phyloP scores from a whole-genome alignment of 2,888 invertebrate species.

The Rhamnusium bicolor region DNA sequence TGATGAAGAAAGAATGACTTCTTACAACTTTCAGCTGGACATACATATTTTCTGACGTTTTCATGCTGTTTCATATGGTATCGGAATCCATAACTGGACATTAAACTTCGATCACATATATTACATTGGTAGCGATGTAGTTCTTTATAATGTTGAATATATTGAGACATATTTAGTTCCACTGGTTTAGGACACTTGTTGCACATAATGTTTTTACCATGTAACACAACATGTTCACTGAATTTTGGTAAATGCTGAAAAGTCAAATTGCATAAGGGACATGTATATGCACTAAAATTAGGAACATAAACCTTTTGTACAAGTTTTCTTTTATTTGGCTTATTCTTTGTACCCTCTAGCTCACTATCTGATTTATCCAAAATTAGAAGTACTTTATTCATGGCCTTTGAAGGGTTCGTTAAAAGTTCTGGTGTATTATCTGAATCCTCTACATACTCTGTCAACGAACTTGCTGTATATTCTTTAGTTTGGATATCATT shows the following conservation, averaged over 20 bases:
- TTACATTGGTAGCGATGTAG: slow-evolving; percentile 49
- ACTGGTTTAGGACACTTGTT: slow-evolving; percentile 34
- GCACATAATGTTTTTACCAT: slow-evolving; percentile 23
- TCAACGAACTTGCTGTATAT: slow-evolving; percentile 2
- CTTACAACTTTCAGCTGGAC: slow-evolving; percentile 45
- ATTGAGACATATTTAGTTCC: slow-evolving; percentile 19
- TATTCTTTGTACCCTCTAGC: not conserved
- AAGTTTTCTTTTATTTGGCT: not conserved
- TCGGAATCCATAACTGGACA: slow-evolving; percentile 25
- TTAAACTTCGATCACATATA: slow-evolving; percentile 51
- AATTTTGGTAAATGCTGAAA: not conserved
- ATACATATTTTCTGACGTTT: slow-evolving; percentile 40
- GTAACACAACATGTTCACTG: not conserved
- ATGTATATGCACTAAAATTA: not conserved
- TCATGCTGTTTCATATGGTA: slow-evolving; percentile 45
- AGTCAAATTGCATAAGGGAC: not conserved
- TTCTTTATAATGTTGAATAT: slow-evolving; percentile 44
- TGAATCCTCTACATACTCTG: not conserved
- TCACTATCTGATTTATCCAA: not conserved
- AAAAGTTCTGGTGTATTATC: not conserved
- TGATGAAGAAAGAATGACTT: slow-evolving; percentile 47
- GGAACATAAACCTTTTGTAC: not conserved
- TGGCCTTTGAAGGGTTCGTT: not conserved
- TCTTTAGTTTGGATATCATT: not conserved
- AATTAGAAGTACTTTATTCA: not conserved